phyloP scores from a whole-genome alignment of 2,888 invertebrate species.

The Drosophila dives region DNA sequence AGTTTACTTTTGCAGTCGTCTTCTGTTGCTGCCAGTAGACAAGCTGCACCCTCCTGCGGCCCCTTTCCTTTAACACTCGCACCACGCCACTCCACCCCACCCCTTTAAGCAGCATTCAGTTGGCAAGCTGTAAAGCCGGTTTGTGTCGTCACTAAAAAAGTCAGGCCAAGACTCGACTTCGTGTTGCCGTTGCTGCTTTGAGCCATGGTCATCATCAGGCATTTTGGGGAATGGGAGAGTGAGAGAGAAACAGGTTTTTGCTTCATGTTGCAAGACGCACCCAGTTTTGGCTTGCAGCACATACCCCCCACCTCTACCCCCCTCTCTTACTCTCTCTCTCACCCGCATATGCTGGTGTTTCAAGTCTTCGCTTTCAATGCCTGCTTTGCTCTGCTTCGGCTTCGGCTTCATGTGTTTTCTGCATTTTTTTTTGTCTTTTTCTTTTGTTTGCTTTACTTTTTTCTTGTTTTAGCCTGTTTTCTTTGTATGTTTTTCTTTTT shows the following conservation, averaged over 20 bases:
- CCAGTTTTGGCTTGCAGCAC: slow-evolving; percentile 52
- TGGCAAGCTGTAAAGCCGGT: slow-evolving; percentile 66
- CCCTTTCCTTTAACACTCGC: neutral
- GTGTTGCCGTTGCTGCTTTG: slow-evolving; percentile 31
- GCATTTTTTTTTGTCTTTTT: slow-evolving; percentile 8
- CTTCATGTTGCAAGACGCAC: slow-evolving; percentile 71
- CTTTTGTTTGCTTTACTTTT: slow-evolving; percentile 34
- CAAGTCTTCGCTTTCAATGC: slow-evolving; percentile 73
- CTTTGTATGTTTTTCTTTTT: slow-evolving; percentile 15
- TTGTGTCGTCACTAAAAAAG: slow-evolving; percentile 76
- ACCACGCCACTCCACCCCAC: neutral
- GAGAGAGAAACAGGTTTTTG: slow-evolving; percentile 9
- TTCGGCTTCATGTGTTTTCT: slow-evolving; percentile 41
- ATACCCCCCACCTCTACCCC: neutral
- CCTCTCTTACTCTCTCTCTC: neutral
- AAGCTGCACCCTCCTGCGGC: neutral
- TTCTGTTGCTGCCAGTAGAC: slow-evolving; percentile 18
- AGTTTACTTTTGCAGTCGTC: slow-evolving; percentile 51
- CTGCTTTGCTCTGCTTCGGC: slow-evolving; percentile 63
- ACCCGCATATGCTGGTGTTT: slow-evolving; percentile 28
- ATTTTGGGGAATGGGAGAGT: slow-evolving; percentile 9
- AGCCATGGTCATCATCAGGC: slow-evolving; percentile 55
- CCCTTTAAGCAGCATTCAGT: slow-evolving; percentile 4
- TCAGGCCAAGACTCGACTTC: slow-evolving; percentile 43
- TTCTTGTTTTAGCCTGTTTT: slow-evolving; percentile 10